Evolutionary conservation across 2,888 invertebrate species (phyloP).

Genomic region (Pseudoips prasinana): DNA sequence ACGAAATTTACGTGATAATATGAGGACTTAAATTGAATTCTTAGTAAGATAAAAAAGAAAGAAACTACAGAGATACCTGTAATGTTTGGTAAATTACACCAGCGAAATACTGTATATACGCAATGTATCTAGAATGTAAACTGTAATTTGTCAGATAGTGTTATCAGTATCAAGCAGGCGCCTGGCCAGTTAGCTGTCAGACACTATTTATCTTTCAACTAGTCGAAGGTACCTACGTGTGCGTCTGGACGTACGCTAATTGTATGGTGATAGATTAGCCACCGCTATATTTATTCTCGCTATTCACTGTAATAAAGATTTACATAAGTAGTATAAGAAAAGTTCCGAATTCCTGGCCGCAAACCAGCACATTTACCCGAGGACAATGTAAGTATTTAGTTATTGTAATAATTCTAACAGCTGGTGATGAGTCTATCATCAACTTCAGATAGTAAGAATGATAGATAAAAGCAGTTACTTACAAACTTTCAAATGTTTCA

Average conservation of each 20-base stretch:
- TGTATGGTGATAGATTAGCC: constrained; percentile 52
- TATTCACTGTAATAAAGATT: constrained; percentile 28
- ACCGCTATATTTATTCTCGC: constrained; percentile 28
- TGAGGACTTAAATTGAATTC: no score
- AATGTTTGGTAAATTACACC: constrained; percentile 12
- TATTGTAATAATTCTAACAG: no score
- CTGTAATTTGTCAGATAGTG: constrained; percentile 54
- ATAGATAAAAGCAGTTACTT: no score
- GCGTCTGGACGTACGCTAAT: constrained; percentile 46
- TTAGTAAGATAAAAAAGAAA: no score
- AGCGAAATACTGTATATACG: constrained; percentile 9
- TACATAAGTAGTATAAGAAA: constrained; percentile 34
- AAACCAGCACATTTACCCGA: constrained; percentile 26
- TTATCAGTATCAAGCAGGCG: constrained; percentile 52
- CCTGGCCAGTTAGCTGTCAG: constrained; percentile 47
- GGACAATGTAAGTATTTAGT: no score
- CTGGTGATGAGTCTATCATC: no score
- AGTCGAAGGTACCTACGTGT: constrained; percentile 35
- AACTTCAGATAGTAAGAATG: no score
- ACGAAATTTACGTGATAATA: no score
- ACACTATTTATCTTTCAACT: constrained; percentile 50
- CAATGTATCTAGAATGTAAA: constrained; percentile 31
- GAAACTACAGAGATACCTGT: no score
- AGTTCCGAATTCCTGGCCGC: constrained; percentile 20
- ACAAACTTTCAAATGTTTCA: no score